Base-by-base conservation (phyloP, 2,888 invertebrate species). In the Harpalus rubripes region DNA sequence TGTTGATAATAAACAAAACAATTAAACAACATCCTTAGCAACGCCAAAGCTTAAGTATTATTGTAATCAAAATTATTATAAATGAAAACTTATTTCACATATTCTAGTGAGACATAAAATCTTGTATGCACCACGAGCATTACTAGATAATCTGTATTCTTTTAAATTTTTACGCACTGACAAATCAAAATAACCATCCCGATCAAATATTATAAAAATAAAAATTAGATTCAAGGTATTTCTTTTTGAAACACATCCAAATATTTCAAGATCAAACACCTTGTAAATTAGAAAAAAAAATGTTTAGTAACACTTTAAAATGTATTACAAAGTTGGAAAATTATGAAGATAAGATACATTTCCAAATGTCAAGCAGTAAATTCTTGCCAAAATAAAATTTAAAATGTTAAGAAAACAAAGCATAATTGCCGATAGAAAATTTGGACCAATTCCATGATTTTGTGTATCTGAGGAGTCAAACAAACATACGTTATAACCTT, bases 401-500 rank as follows among this genome's bases (percentile, higher is more conserved):
- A 76, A 74, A 76, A 76, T 18, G 15, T 76, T 76, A 12, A 6
- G 12, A 44, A 76, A 76, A 76, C 56, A 76, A 12, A 76, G 10
- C 44, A 56, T n/a, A 44, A 68, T 26, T 15, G 16, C 7, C 7
- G n/a, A 72, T 41, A 10, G 15, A 72, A 72, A 76, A 76, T 76
- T 78, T 78, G 78, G 78, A 78, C 12, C 22, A n/a, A 56, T 78
- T 58, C 58, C 78, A 78, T 58, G 22, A 32, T 22, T 26, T 8
- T 78, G 59, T 78, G 32, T 78, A 78, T 78, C 7, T 32, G 39
- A 58, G 15, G 10, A 56, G 56, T 78, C 58, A 78, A 58, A 78
- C 44, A 74, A 74, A 74, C 72, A 44, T 26, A 78, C 58, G 78
- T 78, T 58, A 78, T 78, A 78, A 78, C 78, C 58, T 78, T 56